Evolutionary conservation across 2,113 vertebrate species (phyloP), one percentile per base, ranked within the genome.

Genomic region (Calyptommatus sinebrachiatus): DNA sequence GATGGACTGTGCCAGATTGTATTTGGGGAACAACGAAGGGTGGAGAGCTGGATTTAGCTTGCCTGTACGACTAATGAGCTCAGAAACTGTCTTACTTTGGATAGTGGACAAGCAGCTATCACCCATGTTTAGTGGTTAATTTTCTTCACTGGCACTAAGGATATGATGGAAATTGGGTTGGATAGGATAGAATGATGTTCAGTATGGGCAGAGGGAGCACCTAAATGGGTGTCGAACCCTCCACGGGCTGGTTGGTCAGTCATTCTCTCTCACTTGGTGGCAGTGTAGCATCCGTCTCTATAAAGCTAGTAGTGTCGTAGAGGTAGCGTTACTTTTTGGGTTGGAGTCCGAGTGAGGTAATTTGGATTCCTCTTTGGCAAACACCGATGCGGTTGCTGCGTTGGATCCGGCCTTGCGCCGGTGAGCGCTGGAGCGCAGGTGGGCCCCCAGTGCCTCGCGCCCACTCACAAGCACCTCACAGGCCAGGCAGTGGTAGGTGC

Each of bases 301-400:
- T 93, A 94, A 93, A 94, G 93, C 92, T 92, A 93, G 88, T 88
- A 93, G 92, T 87, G 92, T 92, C 87, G 92, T 91, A 89, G 94
- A 94, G 94, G 94, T 94, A 94, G 94, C 91, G 89, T 92, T 90
- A 89, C 91, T 92, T 92, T 93, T 92, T 80, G 92, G 92, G 89
- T 88, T 92, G 90, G 92, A 90, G 90, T 93, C 91, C 92, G 93
- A 89, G 91, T 93, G 92, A 93, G 92, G 92, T 93, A 93, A 92
- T 91, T 90, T 92, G 90, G 92, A 92, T 92, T 93, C 91, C 92
- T 93, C 92, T 94, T 94, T 94, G 93, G 94, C 93, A 93, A 93
- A 92, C 89, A 91, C 91, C 92, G 91, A 91, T 81, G 92, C 89
- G 70, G 91, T 88, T 20, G 88, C 20, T 89, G 87, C 31, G 89